Evolutionary conservation across 2,113 vertebrate species (phyloP).

Genomic region (Catharus fuscescens): DNA sequence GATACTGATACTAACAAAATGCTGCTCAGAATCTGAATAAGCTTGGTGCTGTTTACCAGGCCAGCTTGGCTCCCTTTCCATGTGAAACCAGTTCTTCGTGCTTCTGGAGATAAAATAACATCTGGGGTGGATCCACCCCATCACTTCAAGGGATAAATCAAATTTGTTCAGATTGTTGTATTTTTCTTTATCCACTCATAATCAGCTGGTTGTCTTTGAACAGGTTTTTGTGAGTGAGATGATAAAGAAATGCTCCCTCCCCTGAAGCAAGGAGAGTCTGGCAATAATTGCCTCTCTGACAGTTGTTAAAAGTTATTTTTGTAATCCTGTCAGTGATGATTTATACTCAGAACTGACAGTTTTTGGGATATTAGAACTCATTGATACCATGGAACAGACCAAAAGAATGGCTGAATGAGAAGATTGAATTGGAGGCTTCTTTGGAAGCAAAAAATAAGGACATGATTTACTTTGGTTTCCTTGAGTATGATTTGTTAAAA

Average conservation of each 20-base stretch:
- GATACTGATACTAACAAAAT: neutral
- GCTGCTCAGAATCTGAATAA: neutral
- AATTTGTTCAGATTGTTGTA: neutral
- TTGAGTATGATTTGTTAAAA: neutral
- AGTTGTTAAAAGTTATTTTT: neutral
- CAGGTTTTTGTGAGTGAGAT: neutral
- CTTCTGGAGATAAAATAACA: neutral
- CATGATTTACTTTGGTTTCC: neutral
- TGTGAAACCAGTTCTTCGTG: conserved; percentile 37
- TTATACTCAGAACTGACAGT: neutral
- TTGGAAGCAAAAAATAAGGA: neutral
- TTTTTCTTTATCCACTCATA: neutral
- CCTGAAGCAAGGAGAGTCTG: neutral
- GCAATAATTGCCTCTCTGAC: neutral
- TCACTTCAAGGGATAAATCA: neutral
- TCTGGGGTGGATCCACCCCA: neutral
- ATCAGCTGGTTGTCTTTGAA: neutral
- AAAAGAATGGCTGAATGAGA: neutral
- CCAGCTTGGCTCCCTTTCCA: conserved; percentile 33
- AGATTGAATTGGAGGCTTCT: neutral
- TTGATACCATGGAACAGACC: neutral
- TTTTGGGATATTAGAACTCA: neutral
- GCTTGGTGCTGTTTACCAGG: neutral
- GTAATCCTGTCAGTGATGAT: neutral
- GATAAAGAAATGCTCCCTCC: neutral